These are phyloP conservation scores for Aphidoletes aphidimyza DNA, from an alignment of 2,888 invertebrate species.

Conservation along the genomic window DNA sequence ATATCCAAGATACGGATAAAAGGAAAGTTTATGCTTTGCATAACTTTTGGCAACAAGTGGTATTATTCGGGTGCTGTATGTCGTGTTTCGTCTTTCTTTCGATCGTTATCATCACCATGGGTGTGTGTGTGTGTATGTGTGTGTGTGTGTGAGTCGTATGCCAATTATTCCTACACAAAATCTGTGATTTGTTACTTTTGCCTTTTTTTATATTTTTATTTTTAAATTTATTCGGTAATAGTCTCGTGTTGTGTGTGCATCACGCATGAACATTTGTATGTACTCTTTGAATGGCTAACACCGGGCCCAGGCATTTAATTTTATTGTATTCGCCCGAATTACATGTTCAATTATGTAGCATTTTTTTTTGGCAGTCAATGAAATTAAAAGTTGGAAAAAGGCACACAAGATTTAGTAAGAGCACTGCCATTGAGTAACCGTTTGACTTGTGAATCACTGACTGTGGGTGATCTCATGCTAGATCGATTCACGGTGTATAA, in stretches of 20 bases:
- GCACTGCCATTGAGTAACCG: not conserved
- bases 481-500: not conserved
- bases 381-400: not conserved
- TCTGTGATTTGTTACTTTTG: not conserved
- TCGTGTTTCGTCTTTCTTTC: not conserved
- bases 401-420: not conserved
- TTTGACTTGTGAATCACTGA: not conserved
- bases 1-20: not conserved
- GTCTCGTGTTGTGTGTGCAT: not conserved
- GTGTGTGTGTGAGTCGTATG: not conserved
- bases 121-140: not conserved
- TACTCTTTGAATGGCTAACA: not conserved
- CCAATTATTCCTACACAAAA: not conserved
- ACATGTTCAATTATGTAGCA: slow-evolving; percentile 43
- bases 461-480: not conserved
- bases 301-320: not conserved
- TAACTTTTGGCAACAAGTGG: slow-evolving; percentile 27
- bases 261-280: slow-evolving; percentile 30
- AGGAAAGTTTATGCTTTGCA: slow-evolving; percentile 43
- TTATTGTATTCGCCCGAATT: not conserved
- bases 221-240: not conserved
- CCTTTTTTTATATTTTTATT: not conserved
- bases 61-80: no score
- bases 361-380: not conserved
- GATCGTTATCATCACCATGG: not conserved